Evolutionary conservation across 1,140 invertebrate species (phyloP), one percentile per base, ranked within the genome.

Genomic region (Ostrea denselamellosa): DNA sequence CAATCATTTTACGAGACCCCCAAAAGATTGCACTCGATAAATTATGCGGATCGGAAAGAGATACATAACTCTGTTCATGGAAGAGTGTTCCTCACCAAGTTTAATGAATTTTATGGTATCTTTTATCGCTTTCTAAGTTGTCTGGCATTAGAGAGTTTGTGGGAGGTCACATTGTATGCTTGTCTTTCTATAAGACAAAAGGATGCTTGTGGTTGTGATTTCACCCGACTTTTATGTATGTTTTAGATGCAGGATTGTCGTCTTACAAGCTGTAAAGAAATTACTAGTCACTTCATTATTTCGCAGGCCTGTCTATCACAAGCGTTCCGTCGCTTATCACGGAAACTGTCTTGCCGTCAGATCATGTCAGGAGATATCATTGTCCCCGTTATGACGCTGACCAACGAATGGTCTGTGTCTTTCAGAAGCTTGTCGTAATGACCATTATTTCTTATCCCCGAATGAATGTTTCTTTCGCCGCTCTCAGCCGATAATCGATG

Each of bases 241-340:
- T 34, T 77, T 77, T 77, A 77, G 68, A 77, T 77, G 68, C 68
- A 25, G 68, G 68, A 77, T 77, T 77, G 68, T 77, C 68, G 68
- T 77, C 68, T 77, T 77, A 77, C 68, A 77, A 77, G 68, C 68
- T 77, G 68, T 77, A 77, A 77, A 77, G 68, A 77, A 77, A 77
- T 77, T 77, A 77, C 68, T 77, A 28, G 28, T 77, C 68, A 17
- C 28, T 77, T 28, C 25, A 77, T 77, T 77, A 77, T 77, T 77
- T 77, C 28, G 68, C 22, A 10, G n/a, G 68, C 25, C 28, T 77
- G 68, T 77, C 68, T 77, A 77, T 77, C 28, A 77, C 68, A 0
- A 25, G 68, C 68, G 68, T 77, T 77, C 68, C 68, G 68, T 77
- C 28, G 28, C 25, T 77, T 77, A 77, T 77, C 68, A 34, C 68